Evolutionary conservation across 2,797 vertebrate genomes (phyloP), one percentile per base, ranked within the genome.

Genomic region (Sardinella longiceps): DNA sequence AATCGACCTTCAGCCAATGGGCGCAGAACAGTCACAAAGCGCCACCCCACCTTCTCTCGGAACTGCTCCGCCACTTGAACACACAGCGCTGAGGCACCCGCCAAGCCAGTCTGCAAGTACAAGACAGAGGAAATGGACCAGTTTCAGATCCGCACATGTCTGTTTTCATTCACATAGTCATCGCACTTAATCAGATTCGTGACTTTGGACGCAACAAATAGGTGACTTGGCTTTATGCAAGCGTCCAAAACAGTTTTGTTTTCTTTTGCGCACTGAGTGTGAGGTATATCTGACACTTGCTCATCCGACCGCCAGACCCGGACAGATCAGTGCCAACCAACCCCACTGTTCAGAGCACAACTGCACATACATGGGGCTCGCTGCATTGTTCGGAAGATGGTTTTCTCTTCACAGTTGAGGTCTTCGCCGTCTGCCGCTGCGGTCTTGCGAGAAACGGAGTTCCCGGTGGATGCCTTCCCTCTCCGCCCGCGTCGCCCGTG

Each of bases 401-500:
- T 39, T 77, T 37, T 77, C 70, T 43, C 70, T 77, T 77, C 70
- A 77, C 70, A 43, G 37, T 77, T 77, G 70, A 77, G 37, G 70
- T 39, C 37, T 77, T 43, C 70, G 70, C 70, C 70, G 70, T 77
- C 70, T 20, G 37, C 70, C 70, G 18, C 70, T 37, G 33, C 70
- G 33, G 70, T 77, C 18, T 77, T 43, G 70, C 15, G 70, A 43
- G 37, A 5, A 77, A 20, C 37, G 33, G 70, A 43, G 70, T 43
- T 43, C 70, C 33, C 70, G 70, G 33, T 77, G 70, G 70, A 77
- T 77, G 70, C 37, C 70, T 77, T 43, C 70, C 37, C 70, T 77
- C 18, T 77, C 70, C 70, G 70, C 70, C 70, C 70, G 70, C 70
- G 70, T 77, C 70, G 70, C 70, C 33, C 70, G 70, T 77, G 70